Evolutionary conservation across 2,797 vertebrate species (phyloP), one percentile per base, ranked within the genome.

Genomic region (Anolis apletophallus): DNA sequence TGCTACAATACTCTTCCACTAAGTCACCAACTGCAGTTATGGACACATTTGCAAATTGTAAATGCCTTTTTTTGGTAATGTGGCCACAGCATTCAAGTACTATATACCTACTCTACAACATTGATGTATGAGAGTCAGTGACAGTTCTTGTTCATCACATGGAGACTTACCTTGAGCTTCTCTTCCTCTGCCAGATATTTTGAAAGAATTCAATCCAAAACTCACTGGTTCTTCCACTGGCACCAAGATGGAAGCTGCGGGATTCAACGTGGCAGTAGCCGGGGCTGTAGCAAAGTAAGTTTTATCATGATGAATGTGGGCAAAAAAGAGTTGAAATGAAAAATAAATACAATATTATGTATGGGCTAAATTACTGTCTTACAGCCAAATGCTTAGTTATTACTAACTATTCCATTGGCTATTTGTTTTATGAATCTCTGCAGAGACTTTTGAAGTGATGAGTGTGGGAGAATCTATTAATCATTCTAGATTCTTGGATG

Each of bases 141-240:
- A 29, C 84, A 29, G 19, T 1, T 0, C 6, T 68, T 76, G 40
- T 54, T 3, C 34, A 6, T 5, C 21, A n/a, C 13, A 40, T 40
- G 16, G 16, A 36, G 14, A 3, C 34, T 92, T 71, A 92, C 76
- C 9, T 1, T 85, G 21, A 55, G 26, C 9, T 72, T 46, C 72
- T 78, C 87, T 77, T n/a, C 89, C 19, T 89, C 91, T 88, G 91
- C 76, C 93, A 99, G 98, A 99, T 88, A 98, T 99, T 87, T 92
- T 99, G 52, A 98, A 95, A 96, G 98, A 97, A 93, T 99, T 99
- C 95, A 99, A 97, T 86, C 96, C 97, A 0, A 61, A 93, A n/a
- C 88, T 99, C 86, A 94, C 96, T 55, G 99, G 99, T 69, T 96
- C 96, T 92, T 98, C 99, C 77, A 95, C 89, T 0, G 97, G 98